Evolutionary conservation across 2,113 vertebrate genomes (phyloP), one percentile per base, ranked within the genome.

Genomic region (Caranx ignobilis): DNA sequence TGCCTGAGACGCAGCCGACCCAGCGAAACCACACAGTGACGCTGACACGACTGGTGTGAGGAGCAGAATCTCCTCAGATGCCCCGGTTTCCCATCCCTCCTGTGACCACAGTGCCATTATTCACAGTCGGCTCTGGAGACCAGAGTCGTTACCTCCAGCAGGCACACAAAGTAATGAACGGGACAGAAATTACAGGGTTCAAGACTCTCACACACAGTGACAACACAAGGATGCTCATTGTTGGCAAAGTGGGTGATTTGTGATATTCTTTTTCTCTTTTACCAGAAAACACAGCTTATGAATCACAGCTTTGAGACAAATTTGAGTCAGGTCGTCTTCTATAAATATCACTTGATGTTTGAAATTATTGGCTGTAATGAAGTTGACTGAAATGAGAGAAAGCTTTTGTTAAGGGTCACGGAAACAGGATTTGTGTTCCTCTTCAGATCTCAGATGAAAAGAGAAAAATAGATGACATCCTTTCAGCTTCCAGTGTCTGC

Each of bases 141-240:
- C 37, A 16, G 43, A 48, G 60, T 31, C 0, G 21, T 54, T 52
- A 43, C 55, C 61, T 71, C 56, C 50, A 78, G 21, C 64, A 32
- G 39, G 19, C 50, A 71, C 31, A 9, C 8, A 43, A 41, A 78
- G 31, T 41, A 35, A 71, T 31, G 75, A 62, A 18, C 32, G 43
- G 52, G 34, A 56, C 9, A 55, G 16, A 76, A 82, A 70, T 56
- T 50, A 54, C 55, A 19, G 43, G 61, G 52, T n/a, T 70, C 52
- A 52, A 34, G 9, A 48, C 32, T 43, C 31, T 39, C 5, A 59
- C 26, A 74, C 2, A 18, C 34, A 32, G 3, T 35, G 41, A 62
- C 52, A 21, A 68, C 43, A 79, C 59, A 73, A 68, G 56, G 66
- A 79, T 37, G 61, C 52, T 62, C 41, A 39, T 70, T 83, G 67